Conservation (phyloP, 2,113 vertebrate genomes). For the Oxyura jamaicensis region DNA sequence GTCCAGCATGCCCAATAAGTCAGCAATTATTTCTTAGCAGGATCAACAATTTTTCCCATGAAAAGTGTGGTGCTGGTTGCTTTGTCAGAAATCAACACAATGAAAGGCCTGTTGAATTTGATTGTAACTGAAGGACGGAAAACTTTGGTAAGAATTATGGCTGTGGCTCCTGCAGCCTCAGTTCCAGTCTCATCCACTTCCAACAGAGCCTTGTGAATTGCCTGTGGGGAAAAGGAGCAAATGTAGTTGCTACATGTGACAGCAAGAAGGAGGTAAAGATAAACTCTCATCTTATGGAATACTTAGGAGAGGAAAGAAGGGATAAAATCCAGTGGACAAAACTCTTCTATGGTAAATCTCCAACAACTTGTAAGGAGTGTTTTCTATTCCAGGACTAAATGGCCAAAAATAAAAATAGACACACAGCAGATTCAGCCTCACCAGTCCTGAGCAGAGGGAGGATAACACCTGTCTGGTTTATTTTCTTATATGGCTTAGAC, state of each 20-base stretch:
- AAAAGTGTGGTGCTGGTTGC: constrained; percentile 70
- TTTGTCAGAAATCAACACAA: constrained; percentile 75
- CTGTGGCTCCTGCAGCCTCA: constrained; percentile 79
- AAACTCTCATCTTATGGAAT: not conserved
- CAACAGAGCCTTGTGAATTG: constrained; percentile 84
- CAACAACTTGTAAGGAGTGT: not conserved
- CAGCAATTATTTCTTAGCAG: constrained; percentile 25
- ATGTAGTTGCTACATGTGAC: not conserved
- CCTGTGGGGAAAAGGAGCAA: constrained; percentile 65
- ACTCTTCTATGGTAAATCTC: not conserved
- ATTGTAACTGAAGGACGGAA: not conserved
- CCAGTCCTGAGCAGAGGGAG: not conserved
- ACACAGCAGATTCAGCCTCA: not conserved
- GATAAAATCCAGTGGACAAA: not conserved
- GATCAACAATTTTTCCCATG: constrained; percentile 84
- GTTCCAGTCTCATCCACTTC: constrained; percentile 87
- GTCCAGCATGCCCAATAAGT: not conserved
- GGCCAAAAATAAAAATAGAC: not conserved
- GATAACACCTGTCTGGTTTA: not conserved
- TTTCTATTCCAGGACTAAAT: not conserved
- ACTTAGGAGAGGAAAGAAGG: not conserved
- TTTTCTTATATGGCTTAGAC: not conserved
- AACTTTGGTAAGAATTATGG: constrained; percentile 73
- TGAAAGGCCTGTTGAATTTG: constrained; percentile 78
- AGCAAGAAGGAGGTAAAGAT: not conserved